Conservation (phyloP, 2,113 vertebrate genomes). For the Verasper variegatus region DNA sequence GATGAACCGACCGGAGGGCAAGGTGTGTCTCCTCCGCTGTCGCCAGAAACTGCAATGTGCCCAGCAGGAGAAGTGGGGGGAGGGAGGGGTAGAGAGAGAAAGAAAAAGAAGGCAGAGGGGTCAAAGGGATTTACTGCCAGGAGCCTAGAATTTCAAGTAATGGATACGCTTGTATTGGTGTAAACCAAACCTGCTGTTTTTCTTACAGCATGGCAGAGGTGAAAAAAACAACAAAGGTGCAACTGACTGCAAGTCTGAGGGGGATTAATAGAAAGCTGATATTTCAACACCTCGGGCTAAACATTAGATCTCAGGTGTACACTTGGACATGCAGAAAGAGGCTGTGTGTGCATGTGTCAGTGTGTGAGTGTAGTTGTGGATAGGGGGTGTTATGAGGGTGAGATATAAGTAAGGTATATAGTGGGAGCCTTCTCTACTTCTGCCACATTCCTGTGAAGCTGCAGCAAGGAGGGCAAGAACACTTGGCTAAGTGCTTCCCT, state of each 20-base stretch:
- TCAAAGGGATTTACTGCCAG: conserved; percentile 83
- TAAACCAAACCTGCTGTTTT: conserved; percentile 77
- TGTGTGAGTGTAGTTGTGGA: not conserved
- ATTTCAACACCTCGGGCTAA: conserved; percentile 71
- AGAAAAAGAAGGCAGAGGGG: conserved; percentile 61
- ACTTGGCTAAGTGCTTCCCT: conserved; percentile 71
- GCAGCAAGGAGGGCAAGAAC: conserved; percentile 56
- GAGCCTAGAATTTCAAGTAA: conserved; percentile 80
- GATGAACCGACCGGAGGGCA: conserved; percentile 37
- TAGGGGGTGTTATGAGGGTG: conserved; percentile 6
- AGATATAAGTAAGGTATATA: conserved; percentile 21
- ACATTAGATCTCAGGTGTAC: conserved; percentile 62
- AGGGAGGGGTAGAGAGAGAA: conserved; percentile 23
- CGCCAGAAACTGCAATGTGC: conserved; percentile 49
- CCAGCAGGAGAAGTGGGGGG: conserved; percentile 49
- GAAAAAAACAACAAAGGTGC: conserved; percentile 74
- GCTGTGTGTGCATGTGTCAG: not conserved
- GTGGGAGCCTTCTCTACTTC: conserved; percentile 38
- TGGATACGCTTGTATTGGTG: conserved; percentile 81
- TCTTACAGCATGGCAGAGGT: conserved; percentile 66
- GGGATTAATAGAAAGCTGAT: conserved; percentile 73
- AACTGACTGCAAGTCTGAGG: conserved; percentile 68
- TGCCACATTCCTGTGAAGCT: conserved; percentile 66
- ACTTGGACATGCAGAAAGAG: conserved; percentile 43
- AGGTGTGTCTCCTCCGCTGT: conserved; percentile 53